Percentiles rank a stretch among this genome's conserved stretches.
Evolutionary conservation across 2,888 invertebrate species (phyloP).

Genomic region (Microctonus hyperodae): DNA sequence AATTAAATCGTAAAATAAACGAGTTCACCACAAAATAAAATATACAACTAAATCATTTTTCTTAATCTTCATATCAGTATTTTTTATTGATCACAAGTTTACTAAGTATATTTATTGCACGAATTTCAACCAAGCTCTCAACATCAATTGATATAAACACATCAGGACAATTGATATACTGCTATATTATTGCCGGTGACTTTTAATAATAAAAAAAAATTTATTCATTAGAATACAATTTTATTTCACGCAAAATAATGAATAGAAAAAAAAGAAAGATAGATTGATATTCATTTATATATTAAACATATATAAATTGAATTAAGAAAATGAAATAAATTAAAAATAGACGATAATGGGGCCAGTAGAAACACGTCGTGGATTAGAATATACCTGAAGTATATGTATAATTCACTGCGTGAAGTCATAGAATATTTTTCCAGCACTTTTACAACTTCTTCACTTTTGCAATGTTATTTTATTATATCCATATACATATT

Average conservation of each 20-base stretch:
- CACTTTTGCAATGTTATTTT: constrained; percentile 1
- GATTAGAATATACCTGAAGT: constrained; percentile 10
- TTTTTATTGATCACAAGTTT: neutral
- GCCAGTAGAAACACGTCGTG: neutral
- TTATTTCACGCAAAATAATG: too few relatives aligned
- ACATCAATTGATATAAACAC: too few relatives aligned
- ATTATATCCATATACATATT: neutral
- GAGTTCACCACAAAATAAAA: too few relatives aligned
- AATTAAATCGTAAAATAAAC: too few relatives aligned
- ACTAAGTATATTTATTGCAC: neutral
- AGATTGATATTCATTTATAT: neutral
- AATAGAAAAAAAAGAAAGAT: neutral
- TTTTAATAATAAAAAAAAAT: too few relatives aligned
- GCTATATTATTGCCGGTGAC: too few relatives aligned
- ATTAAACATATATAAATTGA: neutral
- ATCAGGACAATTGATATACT: neutral
- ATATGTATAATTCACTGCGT: constrained; percentile 6
- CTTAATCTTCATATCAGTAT: too few relatives aligned
- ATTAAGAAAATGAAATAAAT: neutral
- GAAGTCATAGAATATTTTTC: constrained; percentile 52
- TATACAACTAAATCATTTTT: neutral
- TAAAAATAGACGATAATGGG: neutral
- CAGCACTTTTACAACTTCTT: constrained; percentile 56
- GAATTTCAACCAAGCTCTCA: neutral
- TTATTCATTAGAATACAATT: too few relatives aligned